Evolutionary conservation across 1,140 invertebrate species (phyloP).

Genomic region (Neuroterus valhalla): DNA sequence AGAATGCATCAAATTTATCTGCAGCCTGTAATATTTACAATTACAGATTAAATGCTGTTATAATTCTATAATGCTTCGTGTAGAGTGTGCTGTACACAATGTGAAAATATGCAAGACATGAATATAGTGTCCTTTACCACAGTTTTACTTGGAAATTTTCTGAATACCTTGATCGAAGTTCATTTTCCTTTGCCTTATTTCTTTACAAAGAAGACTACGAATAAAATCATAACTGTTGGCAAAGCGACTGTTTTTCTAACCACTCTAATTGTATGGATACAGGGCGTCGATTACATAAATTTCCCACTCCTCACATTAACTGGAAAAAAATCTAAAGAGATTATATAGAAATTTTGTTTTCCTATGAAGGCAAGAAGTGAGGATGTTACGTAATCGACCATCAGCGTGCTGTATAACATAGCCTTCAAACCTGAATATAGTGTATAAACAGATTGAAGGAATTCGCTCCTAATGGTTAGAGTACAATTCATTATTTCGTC

Average conservation of each 20-base stretch:
- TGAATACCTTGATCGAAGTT: neutral
- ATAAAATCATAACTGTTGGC: neutral
- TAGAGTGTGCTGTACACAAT: neutral
- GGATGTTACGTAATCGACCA: too few relatives aligned
- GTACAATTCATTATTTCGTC: too few relatives aligned
- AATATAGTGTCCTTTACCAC: neutral
- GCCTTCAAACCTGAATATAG: neutral
- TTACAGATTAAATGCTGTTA: slow-evolving; percentile 3
- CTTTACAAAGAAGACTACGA: neutral
- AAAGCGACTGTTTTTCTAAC: neutral
- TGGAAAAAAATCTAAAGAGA: too few relatives aligned
- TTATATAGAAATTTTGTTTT: too few relatives aligned
- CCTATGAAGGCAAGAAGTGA: too few relatives aligned
- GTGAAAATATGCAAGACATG: neutral
- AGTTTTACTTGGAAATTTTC: neutral
- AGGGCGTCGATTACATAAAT: too few relatives aligned
- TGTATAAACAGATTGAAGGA: neutral
- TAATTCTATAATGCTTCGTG: neutral
- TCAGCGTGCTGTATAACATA: neutral
- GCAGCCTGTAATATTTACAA: slow-evolving; percentile 14
- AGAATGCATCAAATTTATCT: neutral
- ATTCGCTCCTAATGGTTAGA: too few relatives aligned
- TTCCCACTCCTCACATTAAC: too few relatives aligned
- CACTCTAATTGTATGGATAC: neutral
- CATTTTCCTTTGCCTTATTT: neutral